These are phyloP conservation scores for Halyomorpha halys DNA, from an alignment of 1,140 invertebrate genomes.

Conservation along the genomic window DNA sequence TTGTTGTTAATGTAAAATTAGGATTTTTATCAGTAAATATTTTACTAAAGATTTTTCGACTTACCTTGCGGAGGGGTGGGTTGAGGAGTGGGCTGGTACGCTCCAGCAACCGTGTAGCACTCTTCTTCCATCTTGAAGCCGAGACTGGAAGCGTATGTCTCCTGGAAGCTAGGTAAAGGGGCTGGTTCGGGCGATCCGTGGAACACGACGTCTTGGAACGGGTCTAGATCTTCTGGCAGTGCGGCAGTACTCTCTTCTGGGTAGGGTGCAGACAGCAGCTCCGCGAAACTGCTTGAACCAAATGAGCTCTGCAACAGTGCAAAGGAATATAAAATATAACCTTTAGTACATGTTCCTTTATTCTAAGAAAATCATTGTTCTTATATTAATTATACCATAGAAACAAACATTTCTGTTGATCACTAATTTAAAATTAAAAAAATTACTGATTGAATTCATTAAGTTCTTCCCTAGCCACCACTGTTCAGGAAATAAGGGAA, in stretches of 20 bases:
- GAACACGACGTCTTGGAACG: constrained; percentile 38
- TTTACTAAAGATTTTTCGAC: too few relatives aligned
- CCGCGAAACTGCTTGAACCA: constrained; percentile 51
- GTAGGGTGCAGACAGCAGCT: constrained; percentile 49
- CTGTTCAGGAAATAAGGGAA: too few relatives aligned
- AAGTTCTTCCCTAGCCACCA: too few relatives aligned
- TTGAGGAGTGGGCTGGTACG: constrained; percentile 32
- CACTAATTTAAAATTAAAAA: too few relatives aligned
- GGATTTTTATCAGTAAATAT: too few relatives aligned
- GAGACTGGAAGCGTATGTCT: constrained; percentile 32
- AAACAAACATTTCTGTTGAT: too few relatives aligned
- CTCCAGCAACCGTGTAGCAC: constrained; percentile 46
- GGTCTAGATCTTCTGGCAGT: constrained; percentile 41
- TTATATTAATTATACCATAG: too few relatives aligned
- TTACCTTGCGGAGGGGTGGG: constrained; percentile 13
- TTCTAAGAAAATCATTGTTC: too few relatives aligned
- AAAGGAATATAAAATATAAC: not conserved
- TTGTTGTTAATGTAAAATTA: too few relatives aligned
- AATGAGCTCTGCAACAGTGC: constrained; percentile 43
- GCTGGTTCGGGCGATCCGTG: constrained; percentile 42
- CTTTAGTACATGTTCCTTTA: too few relatives aligned
- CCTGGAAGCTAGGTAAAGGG: constrained; percentile 36
- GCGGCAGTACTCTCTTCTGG: constrained; percentile 40
- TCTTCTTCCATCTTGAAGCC: constrained; percentile 42
- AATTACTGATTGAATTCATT: too few relatives aligned